Evolutionary conservation across 2,888 invertebrate genomes (phyloP).

Genomic region (Pristionchus maxplancki): DNA sequence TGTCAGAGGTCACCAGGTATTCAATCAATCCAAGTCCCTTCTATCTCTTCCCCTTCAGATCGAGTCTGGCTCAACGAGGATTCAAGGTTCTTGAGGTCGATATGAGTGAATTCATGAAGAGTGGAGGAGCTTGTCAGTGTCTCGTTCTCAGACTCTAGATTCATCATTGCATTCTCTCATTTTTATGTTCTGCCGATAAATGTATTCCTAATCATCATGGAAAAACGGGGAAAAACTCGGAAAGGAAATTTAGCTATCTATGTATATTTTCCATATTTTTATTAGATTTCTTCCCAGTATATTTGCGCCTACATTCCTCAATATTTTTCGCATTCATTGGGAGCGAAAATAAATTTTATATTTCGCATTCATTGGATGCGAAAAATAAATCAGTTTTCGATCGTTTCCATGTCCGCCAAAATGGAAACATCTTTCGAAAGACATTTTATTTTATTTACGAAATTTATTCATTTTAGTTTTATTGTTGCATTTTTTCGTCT

Average conservation of each 20-base stretch:
- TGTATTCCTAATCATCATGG: background rate
- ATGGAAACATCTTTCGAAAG: background rate
- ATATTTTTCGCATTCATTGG: too few species aligned
- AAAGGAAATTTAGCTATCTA: background rate
- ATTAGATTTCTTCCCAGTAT: too few species aligned
- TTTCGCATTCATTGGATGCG: too few species aligned
- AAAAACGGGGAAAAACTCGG: background rate
- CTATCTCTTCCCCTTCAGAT: constrained; percentile 53
- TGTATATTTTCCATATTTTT: too few species aligned
- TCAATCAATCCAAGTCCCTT: background rate
- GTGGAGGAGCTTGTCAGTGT: constrained; percentile 77
- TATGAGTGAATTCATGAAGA: constrained; percentile 78
- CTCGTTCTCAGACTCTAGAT: constrained; percentile 74
- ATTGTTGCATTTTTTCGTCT: background rate
- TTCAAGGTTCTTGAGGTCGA: constrained; percentile 72
- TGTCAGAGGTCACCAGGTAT: constrained; percentile 54
- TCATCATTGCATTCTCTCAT: background rate
- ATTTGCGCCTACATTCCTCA: too few species aligned
- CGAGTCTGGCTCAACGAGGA: constrained; percentile 66
- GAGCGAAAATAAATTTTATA: too few species aligned
- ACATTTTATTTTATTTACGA: background rate
- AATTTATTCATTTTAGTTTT: background rate
- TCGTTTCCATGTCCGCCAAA: background rate
- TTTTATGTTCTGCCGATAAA: background rate
- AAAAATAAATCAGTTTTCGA: constrained; percentile 16